These are phyloP conservation scores for Drosophila planitibia DNA, from an alignment of 2,888 invertebrate genomes.

Conservation along the genomic window DNA sequence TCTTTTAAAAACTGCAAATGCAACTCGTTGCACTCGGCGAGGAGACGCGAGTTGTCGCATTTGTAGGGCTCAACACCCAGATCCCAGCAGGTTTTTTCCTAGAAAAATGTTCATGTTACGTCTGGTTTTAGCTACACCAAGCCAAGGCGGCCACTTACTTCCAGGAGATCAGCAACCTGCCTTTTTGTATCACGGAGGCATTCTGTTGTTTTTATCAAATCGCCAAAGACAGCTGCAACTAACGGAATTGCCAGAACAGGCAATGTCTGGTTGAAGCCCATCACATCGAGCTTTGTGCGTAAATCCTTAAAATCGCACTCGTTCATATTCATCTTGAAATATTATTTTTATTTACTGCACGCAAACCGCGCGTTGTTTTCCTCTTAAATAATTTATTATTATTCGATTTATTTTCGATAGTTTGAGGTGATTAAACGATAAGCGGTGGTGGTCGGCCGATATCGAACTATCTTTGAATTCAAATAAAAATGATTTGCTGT, in stretches of 20 bases:
- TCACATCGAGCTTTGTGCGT: slow-evolving; percentile 91
- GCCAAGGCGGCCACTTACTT: slow-evolving; percentile 85
- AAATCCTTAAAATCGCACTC: slow-evolving; percentile 83
- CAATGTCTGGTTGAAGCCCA: slow-evolving; percentile 92
- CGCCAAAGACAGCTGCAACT: slow-evolving; percentile 92
- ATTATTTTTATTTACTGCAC: slow-evolving; percentile 16
- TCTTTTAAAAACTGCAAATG: slow-evolving; percentile 89
- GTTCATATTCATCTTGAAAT: slow-evolving; percentile 51
- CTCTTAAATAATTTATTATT: slow-evolving; percentile 21
- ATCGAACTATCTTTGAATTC: background rate
- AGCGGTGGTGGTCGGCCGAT: slow-evolving; percentile 40
- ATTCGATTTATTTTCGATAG: slow-evolving; percentile 34
- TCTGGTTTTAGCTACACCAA: background rate
- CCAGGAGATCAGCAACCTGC: slow-evolving; percentile 89
- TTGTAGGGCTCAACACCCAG: slow-evolving; percentile 92
- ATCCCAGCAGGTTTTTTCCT: slow-evolving; percentile 90
- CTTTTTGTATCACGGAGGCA: slow-evolving; percentile 94
- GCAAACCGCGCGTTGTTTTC: slow-evolving; percentile 44
- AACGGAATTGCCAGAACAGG: slow-evolving; percentile 92
- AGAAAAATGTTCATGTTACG: slow-evolving; percentile 56
- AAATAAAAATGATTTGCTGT: background rate
- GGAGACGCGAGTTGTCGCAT: slow-evolving; percentile 91
- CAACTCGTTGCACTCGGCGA: slow-evolving; percentile 91
- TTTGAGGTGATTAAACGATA: background rate
- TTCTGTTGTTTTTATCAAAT: slow-evolving; percentile 94